A percentile compares a stretch with the other conserved stretches of the same genome.
phyloP scores from a whole-genome alignment of 1,140 invertebrate genomes.

The Drosophila kurseongensis region DNA sequence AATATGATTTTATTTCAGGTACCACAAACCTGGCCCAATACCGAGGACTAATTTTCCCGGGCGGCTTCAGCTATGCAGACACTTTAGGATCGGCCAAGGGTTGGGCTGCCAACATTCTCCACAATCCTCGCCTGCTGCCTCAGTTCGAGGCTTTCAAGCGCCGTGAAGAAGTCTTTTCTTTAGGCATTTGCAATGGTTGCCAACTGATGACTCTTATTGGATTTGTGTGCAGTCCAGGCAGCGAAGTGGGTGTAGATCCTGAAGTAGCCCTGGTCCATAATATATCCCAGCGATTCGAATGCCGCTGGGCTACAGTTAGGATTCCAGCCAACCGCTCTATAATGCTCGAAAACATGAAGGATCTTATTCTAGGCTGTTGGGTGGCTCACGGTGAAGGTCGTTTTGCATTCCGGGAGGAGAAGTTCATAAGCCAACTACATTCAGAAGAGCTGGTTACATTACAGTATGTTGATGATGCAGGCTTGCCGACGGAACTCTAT shows the following conservation, averaged over 20 bases:
- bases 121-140: constrained; percentile 87
- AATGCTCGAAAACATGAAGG: constrained; percentile 95
- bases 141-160: constrained; percentile 91
- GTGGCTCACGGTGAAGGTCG: constrained; percentile 98
- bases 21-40: constrained; percentile 91
- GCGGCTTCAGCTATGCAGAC: constrained; percentile 99
- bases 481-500: constrained; percentile 91
- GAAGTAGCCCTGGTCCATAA: constrained; percentile 94
- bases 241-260: constrained; percentile 54
- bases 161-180: constrained; percentile 94
- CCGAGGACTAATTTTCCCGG: constrained; percentile 96
- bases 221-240: constrained; percentile 87
- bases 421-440: constrained; percentile 87
- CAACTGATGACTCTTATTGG: constrained; percentile 96
- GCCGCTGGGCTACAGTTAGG: constrained; percentile 93
- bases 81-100: constrained; percentile 98
- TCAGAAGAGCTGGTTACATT: constrained; percentile 89
- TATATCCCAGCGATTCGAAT: constrained; percentile 94
- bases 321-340: constrained; percentile 90
- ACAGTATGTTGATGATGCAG: constrained; percentile 93
- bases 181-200: constrained; percentile 99
- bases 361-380: constrained; percentile 95
- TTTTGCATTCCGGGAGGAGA: constrained; percentile 87
- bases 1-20: constrained; percentile 33
- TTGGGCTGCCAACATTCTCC: constrained; percentile 96